Evolutionary conservation across 92 coral and sea anemone species (phyloP), one percentile per base, ranked within the genome.

Genomic region (Porites lobata): DNA sequence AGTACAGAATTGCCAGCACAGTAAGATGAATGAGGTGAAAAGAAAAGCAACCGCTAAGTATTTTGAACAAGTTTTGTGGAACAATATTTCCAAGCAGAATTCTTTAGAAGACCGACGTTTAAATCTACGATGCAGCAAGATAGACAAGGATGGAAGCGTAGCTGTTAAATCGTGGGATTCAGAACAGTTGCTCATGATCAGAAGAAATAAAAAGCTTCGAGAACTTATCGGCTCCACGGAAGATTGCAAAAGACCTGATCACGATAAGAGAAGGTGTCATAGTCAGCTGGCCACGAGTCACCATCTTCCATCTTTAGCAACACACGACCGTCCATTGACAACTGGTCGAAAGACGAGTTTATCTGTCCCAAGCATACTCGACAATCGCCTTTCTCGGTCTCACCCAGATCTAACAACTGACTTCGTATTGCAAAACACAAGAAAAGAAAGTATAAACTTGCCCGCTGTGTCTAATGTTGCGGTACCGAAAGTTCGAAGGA

Each of bases 21-120:
- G 61, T 56, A 56, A 56, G 15, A 56, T 56, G 87, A 84, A 64
- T 20, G 87, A 84, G 53, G 87, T 75, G 11, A 73, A 84, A 50
- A 71, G 80, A 50, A 84, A n/a, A 62, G 81, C 80, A 2, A 84
- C 63, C 8, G 43, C 70, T 17, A 73, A 24, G 57, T 84, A 62
- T 51, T 74, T 73, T 50, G 80, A 73, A 29, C 80, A 64, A 63
- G 87, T 62, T 15, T 26, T 84, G 15, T 84, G 87, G 87, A 75
- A 75, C 21, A 75, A 84, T 20, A 8, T 84, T 4, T 62, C 72
- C 24, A 84, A 84, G 43, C 72, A 75, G 63, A 84, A 84, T 29
- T 84, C 87, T 14, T 84, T 84, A 10, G 80, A 84, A 72, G 80
- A 74, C 17, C 87, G 87, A 1, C 69, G 69, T 24, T 64, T 84